Conservation (phyloP, 2,888 invertebrate genomes). For the Phrixothrix hirtus region DNA sequence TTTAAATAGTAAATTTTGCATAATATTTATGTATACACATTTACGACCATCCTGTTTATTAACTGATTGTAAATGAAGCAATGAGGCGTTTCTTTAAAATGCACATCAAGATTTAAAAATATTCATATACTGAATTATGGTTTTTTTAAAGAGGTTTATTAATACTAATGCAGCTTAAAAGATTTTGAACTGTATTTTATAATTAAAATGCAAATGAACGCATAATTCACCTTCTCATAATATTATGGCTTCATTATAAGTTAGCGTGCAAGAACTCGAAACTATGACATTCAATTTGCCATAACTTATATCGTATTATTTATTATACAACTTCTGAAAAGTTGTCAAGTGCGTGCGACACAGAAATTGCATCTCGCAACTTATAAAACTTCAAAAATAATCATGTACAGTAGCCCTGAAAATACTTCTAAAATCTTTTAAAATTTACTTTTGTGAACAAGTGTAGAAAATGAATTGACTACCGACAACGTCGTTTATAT, state of each 20-base stretch:
- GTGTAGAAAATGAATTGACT: slow-evolving; percentile 12
- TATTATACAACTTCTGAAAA: slow-evolving; percentile 38
- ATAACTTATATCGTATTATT: slow-evolving; percentile 40
- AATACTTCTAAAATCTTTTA: slow-evolving; percentile 8
- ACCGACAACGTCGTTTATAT: slow-evolving; percentile 17
- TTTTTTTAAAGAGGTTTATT: no score
- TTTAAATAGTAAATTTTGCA: no score
- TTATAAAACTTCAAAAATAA: slow-evolving; percentile 35
- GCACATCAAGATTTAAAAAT: no score
- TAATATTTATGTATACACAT: no score
- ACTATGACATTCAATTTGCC: slow-evolving; percentile 43
- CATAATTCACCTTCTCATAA: slow-evolving; percentile 24
- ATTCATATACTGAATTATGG: no score
- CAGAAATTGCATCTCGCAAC: slow-evolving; percentile 37
- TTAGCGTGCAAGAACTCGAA: slow-evolving; percentile 28
- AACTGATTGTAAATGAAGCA: no score
- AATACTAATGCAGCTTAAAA: no score
- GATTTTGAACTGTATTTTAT: no score
- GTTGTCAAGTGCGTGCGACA: slow-evolving; percentile 37
- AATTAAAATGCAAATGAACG: slow-evolving; percentile 28
- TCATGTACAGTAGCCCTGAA: slow-evolving; percentile 25
- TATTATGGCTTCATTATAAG: slow-evolving; percentile 23
- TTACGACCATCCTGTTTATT: no score
- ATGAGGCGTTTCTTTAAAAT: no score
- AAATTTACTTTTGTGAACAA: slow-evolving; percentile 4